These are phyloP conservation scores for Papilio helenus DNA, from an alignment of 1,140 invertebrate species.

Conservation along the genomic window DNA sequence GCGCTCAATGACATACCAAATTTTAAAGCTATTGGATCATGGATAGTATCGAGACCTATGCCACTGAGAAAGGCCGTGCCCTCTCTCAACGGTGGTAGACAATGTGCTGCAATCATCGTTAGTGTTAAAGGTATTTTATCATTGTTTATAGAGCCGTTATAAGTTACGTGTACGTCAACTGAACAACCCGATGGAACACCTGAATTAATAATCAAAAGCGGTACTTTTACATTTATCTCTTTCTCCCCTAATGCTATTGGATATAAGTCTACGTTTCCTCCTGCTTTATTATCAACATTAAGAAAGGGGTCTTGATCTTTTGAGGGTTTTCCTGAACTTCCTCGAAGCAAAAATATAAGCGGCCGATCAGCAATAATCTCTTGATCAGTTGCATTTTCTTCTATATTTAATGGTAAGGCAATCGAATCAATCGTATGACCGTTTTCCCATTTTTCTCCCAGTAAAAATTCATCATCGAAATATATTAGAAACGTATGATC, in stretches of 20 bases:
- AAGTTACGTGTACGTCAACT: slow-evolving; percentile 49
- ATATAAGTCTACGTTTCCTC: slow-evolving; percentile 67
- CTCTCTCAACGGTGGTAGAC: slow-evolving; percentile 64
- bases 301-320: slow-evolving; percentile 70
- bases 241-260: slow-evolving; percentile 69
- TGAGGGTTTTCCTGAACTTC: slow-evolving; percentile 53
- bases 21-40: slow-evolving; percentile 52
- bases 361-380: slow-evolving; percentile 56
- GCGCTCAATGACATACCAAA: slow-evolving; percentile 70
- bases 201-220: slow-evolving; percentile 54
- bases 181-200: slow-evolving; percentile 53
- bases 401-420: slow-evolving; percentile 59
- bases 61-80: slow-evolving; percentile 65
- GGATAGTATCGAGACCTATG: slow-evolving; percentile 58
- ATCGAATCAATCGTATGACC: slow-evolving; percentile 46
- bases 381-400: slow-evolving; percentile 50
- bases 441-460: slow-evolving; percentile 64
- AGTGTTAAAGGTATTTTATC: slow-evolving; percentile 59
- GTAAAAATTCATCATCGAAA: slow-evolving; percentile 61
- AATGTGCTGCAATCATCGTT: slow-evolving; percentile 72
- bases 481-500: slow-evolving; percentile 60
- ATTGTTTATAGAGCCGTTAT: slow-evolving; percentile 43
- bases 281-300: slow-evolving; percentile 66
- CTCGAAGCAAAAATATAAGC: slow-evolving; percentile 63
- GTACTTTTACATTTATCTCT: slow-evolving; percentile 54